Percentiles rank a stretch among this genome's conserved stretches.
Evolutionary conservation across 2,113 vertebrate species (phyloP).

Genomic region (Sakesphorus luctuosus): DNA sequence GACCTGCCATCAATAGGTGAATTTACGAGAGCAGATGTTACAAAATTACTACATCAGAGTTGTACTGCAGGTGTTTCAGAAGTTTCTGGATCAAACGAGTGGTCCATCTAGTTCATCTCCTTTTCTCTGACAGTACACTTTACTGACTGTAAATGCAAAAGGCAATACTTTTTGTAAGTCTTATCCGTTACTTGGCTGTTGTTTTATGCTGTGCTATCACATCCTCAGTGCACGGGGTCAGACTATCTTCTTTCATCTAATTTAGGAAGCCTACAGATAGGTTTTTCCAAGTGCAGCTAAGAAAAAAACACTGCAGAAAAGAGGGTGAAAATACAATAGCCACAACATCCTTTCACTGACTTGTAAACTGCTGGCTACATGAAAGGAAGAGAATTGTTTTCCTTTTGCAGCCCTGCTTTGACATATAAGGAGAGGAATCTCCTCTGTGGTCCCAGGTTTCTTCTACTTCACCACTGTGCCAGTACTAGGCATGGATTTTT

Average conservation of each 20-base stretch:
- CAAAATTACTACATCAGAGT: not conserved
- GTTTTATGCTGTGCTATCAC: not conserved
- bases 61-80: not conserved
- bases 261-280: not conserved
- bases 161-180: not conserved
- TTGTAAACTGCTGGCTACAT: not conserved
- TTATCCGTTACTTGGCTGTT: not conserved
- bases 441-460: not conserved
- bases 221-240: not conserved
- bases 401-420: not conserved
- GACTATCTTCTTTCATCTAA: not conserved
- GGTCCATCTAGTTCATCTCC: not conserved
- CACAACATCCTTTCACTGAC: not conserved
- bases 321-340: not conserved
- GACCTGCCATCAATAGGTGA: not conserved
- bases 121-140: not conserved
- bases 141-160: not conserved
- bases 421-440: not conserved
- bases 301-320: not conserved
- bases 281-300: not conserved
- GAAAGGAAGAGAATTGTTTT: not conserved
- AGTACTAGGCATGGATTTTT: not conserved
- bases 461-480: not conserved
- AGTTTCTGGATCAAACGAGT: not conserved
- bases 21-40: not conserved